Evolutionary conservation across 2,113 vertebrate genomes (phyloP).

Genomic region (Pachyramphus minor): DNA sequence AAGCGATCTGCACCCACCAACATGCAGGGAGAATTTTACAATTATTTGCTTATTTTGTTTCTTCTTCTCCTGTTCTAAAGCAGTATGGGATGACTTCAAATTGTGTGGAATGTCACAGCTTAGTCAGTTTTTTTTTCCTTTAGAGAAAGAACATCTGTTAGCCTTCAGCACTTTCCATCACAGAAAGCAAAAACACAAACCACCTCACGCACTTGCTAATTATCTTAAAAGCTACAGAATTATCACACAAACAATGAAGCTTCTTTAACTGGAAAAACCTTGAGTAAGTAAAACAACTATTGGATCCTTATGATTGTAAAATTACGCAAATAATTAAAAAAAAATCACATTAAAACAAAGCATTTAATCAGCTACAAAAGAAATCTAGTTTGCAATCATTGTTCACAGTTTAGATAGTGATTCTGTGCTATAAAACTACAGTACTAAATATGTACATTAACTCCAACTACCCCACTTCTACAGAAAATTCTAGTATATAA

Average conservation of each 20-base stretch:
- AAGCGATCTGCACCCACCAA: neutral
- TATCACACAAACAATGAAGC: neutral
- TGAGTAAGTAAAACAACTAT: neutral
- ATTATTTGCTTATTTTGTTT: neutral
- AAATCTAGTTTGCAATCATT: neutral
- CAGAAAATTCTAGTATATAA: neutral
- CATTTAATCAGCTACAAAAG: neutral
- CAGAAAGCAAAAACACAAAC: neutral
- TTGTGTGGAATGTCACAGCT: neutral
- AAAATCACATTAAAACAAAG: neutral
- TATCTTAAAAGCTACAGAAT: neutral
- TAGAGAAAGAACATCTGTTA: neutral
- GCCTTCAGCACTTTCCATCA: neutral
- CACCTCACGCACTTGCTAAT: neutral
- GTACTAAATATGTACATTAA: neutral
- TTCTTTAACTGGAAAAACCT: neutral
- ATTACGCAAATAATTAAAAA: neutral
- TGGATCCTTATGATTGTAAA: neutral
- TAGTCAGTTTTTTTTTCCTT: neutral
- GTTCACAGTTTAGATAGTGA: neutral
- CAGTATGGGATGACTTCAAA: neutral
- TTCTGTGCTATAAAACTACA: neutral
- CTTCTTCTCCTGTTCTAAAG: neutral
- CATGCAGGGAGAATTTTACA: neutral
- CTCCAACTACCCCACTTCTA: neutral